Conservation (phyloP, 1,140 invertebrate genomes). For the Parapsyche elsis region DNA sequence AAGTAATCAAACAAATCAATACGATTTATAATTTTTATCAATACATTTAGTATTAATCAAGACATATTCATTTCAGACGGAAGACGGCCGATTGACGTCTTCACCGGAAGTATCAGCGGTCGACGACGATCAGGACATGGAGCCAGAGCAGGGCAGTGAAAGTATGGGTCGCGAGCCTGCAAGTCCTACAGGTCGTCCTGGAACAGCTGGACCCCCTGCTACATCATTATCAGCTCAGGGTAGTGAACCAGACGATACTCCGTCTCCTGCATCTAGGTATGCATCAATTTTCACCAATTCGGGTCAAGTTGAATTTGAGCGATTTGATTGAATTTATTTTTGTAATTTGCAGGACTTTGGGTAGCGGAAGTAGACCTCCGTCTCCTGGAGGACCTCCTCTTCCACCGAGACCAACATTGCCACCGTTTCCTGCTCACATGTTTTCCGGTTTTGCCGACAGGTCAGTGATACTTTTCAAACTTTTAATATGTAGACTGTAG, state of each 20-base stretch:
- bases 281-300: not conserved
- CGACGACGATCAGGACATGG: conserved; percentile 50
- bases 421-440: conserved; percentile 55
- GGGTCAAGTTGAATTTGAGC: not conserved
- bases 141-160: conserved; percentile 41
- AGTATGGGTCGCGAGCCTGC: conserved; percentile 29
- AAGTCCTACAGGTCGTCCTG: conserved; percentile 20
- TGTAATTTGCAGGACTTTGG: conserved; percentile 46
- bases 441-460: conserved; percentile 55
- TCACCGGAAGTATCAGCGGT: conserved; percentile 54
- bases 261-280: conserved; percentile 53
- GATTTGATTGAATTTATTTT: not conserved
- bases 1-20: conserved; percentile 53
- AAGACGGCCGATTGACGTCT: conserved; percentile 52
- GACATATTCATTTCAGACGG: conserved; percentile 41
- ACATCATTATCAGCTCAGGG: conserved; percentile 40
- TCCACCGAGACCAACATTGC: conserved; percentile 45
- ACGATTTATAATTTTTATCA: not conserved
- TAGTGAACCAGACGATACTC: conserved; percentile 50
- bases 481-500: too few relatives aligned
- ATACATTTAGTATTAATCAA: conserved; percentile 2
- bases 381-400: conserved; percentile 42
- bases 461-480: conserved; percentile 34
- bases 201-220: conserved; percentile 37
- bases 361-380: conserved; percentile 48